Percentiles rank a stretch among this genome's conserved stretches.
phyloP scores from a whole-genome alignment of 2,797 vertebrate genomes.

The Danio albolineatus region DNA sequence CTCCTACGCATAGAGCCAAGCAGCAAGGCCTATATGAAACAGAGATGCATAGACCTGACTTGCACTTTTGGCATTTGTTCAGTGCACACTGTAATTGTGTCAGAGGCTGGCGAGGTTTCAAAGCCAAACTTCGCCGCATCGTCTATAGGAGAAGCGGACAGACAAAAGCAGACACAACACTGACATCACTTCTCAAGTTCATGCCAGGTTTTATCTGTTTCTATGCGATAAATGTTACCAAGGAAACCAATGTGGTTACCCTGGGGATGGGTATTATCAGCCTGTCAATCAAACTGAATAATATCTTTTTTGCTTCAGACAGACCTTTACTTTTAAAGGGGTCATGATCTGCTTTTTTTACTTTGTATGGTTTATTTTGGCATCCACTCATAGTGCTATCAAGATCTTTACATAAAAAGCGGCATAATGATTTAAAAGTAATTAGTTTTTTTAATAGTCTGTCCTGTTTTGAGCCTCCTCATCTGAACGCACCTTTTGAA shows the following conservation, averaged over 20 bases:
- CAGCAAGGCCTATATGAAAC: conserved; percentile 34
- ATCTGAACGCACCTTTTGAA: too few species aligned
- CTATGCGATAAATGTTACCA: conserved; percentile 50
- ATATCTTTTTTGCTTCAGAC: conserved; percentile 66
- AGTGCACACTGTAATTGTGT: conserved; percentile 68
- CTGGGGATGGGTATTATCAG: conserved; percentile 58
- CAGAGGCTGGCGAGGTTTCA: conserved; percentile 58
- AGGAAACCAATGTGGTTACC: conserved; percentile 48
- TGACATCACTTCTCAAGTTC: conserved; percentile 67
- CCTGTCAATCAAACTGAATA: conserved; percentile 71
- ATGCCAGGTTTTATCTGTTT: conserved; percentile 49
- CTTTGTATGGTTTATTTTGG: too few species aligned
- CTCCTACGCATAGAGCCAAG: conserved; percentile 36
- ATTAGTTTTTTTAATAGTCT: too few species aligned
- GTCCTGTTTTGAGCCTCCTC: too few species aligned
- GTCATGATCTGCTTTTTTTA: too few species aligned
- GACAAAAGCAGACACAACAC: conserved; percentile 65
- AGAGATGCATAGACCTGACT: conserved; percentile 58
- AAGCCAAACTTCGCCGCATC: conserved; percentile 63
- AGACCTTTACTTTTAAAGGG: conserved; percentile 64
- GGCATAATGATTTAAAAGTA: too few species aligned
- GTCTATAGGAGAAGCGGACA: conserved; percentile 66
- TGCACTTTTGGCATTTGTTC: conserved; percentile 75
- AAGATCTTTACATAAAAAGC: too few species aligned
- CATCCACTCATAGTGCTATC: too few species aligned